phyloP scores from a whole-genome alignment of 1,140 invertebrate species.

The Zaprionus lachaisei region DNA sequence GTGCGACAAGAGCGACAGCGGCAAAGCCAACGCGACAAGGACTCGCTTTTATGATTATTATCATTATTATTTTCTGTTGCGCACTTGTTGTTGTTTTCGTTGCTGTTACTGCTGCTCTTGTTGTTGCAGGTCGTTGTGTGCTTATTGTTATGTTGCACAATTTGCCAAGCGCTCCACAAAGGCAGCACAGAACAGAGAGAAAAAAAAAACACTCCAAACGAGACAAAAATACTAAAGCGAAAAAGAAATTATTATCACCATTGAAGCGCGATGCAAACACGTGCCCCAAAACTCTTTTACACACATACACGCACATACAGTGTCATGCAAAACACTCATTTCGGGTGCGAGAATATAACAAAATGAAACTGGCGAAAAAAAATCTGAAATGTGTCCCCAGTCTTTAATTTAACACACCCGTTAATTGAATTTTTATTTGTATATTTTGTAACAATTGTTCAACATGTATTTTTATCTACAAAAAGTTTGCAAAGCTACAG shows the following conservation, averaged over 20 bases:
- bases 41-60: conserved; percentile 70
- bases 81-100: conserved; percentile 31
- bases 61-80: conserved; percentile 54
- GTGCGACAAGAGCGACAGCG: neutral
- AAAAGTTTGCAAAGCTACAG: neutral
- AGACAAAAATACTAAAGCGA: conserved; percentile 29
- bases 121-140: conserved; percentile 31
- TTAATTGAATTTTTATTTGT: conserved; percentile 56
- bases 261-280: conserved; percentile 38
- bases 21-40: conserved; percentile 51
- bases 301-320: conserved; percentile 8
- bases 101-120: conserved; percentile 21
- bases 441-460: conserved; percentile 39
- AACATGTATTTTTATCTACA: conserved; percentile 15
- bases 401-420: conserved; percentile 47
- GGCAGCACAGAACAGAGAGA: conserved; percentile 4
- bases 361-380: conserved; percentile 10
- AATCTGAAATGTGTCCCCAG: conserved; percentile 46
- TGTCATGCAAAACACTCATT: conserved; percentile 30
- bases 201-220: conserved; percentile 26
- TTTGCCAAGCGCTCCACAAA: conserved; percentile 49
- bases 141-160: conserved; percentile 59
- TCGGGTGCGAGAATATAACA: conserved; percentile 12
- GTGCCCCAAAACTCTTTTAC: conserved; percentile 12
- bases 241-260: conserved; percentile 23